Percentiles rank a stretch among this genome's conserved stretches.
These are phyloP conservation scores for Apodemia duryi DNA, from an alignment of 2,888 invertebrate species.

Conservation along the genomic window DNA sequence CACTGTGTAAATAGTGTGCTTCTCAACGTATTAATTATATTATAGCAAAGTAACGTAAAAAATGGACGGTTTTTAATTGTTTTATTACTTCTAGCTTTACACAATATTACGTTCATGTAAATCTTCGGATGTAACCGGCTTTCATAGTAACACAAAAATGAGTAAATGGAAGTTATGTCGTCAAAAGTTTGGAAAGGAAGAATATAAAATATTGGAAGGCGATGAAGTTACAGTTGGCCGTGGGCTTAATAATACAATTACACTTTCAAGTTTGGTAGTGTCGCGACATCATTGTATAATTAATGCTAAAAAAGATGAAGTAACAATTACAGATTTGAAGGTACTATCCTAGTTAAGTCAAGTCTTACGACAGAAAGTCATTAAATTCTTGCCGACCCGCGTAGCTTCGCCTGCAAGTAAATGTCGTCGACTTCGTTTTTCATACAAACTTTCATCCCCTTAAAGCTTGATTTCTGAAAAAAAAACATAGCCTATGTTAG, in stretches of 20 bases:
- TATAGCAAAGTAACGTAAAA: neutral
- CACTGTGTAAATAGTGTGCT: neutral
- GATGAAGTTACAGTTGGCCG: constrained; percentile 60
- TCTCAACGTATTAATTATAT: neutral
- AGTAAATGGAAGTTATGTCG: constrained; percentile 61
- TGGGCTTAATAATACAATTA: constrained; percentile 50
- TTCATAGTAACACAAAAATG: constrained; percentile 41
- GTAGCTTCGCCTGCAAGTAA: no score
- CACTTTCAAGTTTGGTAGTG: constrained; percentile 57
- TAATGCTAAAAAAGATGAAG: constrained; percentile 45
- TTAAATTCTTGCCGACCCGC: no score
- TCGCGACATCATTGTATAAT: constrained; percentile 64
- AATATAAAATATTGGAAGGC: constrained; percentile 49
- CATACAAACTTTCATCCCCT: no score
- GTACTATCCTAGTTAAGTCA: constrained; percentile 36
- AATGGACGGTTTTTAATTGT: neutral
- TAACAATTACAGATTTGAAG: constrained; percentile 56
- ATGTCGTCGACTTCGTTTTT: no score
- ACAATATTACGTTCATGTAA: neutral
- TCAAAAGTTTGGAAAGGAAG: constrained; percentile 50
- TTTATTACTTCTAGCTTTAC: neutral
- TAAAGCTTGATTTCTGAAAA: no score
- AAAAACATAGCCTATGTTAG: no score
- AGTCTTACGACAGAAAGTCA: no score
- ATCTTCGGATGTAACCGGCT: neutral